These are phyloP conservation scores for Branchinecta lynchi DNA, from an alignment of 1,140 invertebrate genomes.

Conservation along the genomic window DNA sequence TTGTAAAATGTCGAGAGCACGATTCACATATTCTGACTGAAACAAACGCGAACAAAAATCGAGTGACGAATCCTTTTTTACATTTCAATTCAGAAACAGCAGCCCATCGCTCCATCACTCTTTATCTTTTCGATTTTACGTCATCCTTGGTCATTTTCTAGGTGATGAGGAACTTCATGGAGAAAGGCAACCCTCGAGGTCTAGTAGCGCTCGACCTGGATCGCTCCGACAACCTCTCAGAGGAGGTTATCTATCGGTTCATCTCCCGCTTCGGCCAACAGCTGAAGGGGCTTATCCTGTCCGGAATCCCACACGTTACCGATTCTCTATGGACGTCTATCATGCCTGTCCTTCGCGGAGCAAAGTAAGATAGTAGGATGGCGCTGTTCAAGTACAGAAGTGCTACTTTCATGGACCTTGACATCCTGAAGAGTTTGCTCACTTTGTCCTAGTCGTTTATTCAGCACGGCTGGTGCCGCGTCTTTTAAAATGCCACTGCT, in stretches of 20 bases:
- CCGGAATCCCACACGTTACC: slow-evolving; percentile 93
- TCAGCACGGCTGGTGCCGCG: too few relatives aligned
- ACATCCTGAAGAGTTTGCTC: too few relatives aligned
- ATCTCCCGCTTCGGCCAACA: slow-evolving; percentile 72
- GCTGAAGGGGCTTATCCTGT: slow-evolving; percentile 67
- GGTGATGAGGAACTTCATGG: slow-evolving; percentile 73
- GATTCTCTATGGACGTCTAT: slow-evolving; percentile 92
- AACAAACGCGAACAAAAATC: too few relatives aligned
- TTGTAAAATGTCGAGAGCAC: too few relatives aligned
- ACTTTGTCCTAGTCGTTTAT: too few relatives aligned
- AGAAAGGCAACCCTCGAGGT: slow-evolving; percentile 66
- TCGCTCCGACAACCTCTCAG: slow-evolving; percentile 83
- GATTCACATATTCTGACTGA: too few relatives aligned
- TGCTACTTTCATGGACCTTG: too few relatives aligned
- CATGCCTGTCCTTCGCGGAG: slow-evolving; percentile 70
- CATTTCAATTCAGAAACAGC: too few relatives aligned
- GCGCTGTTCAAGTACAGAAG: background rate
- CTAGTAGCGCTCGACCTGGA: slow-evolving; percentile 82
- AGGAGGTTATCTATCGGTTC: slow-evolving; percentile 81
- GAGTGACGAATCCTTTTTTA: too few relatives aligned
- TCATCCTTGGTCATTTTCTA: slow-evolving; percentile 26
- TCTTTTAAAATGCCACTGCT: too few relatives aligned
- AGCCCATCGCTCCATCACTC: too few relatives aligned
- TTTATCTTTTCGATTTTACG: too few relatives aligned
- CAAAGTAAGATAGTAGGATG: slow-evolving; percentile 46